phyloP scores from a whole-genome alignment of 2,888 invertebrate genomes.

The Drosophila kanekoi region DNA sequence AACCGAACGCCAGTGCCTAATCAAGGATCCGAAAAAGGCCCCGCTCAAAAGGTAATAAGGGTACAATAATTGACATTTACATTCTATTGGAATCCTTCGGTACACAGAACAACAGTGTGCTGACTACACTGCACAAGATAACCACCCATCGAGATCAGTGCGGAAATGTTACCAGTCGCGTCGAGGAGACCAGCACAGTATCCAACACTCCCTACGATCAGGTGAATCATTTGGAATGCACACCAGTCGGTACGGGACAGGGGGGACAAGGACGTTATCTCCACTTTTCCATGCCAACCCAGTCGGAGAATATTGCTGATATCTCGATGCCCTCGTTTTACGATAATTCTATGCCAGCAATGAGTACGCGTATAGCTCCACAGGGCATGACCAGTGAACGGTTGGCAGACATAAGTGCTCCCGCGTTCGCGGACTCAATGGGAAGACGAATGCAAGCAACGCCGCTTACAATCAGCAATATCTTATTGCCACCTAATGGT shows the following conservation, averaged over 20 bases:
- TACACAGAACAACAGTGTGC: constrained; percentile 14
- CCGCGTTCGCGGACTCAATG: constrained; percentile 7
- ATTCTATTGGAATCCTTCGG: not conserved
- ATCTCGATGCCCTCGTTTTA: constrained; percentile 46
- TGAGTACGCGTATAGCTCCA: constrained; percentile 26
- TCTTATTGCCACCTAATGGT: constrained; percentile 17
- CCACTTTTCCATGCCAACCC: constrained; percentile 24
- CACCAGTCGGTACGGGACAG: not conserved
- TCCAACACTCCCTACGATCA: constrained; percentile 19
- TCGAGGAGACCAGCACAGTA: constrained; percentile 47
- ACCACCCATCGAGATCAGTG: constrained; percentile 44
- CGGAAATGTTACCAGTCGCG: constrained; percentile 46
- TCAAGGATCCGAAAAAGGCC: not conserved
- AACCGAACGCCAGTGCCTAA: not conserved
- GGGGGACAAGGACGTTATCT: constrained; percentile 16
- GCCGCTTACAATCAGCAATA: not conserved
- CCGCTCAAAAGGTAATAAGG: constrained; percentile 13
- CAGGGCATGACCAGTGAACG: constrained; percentile 8
- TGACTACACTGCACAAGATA: constrained; percentile 30
- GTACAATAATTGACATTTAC: not conserved
- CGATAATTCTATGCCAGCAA: constrained; percentile 32
- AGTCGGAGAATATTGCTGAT: constrained; percentile 38
- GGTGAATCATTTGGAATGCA: constrained; percentile 8
- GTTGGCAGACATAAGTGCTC: constrained; percentile 14
- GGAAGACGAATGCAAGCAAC: not conserved